phyloP scores from a whole-genome alignment of 1,140 invertebrate genomes.

The Thaumetopoea pityocampa region DNA sequence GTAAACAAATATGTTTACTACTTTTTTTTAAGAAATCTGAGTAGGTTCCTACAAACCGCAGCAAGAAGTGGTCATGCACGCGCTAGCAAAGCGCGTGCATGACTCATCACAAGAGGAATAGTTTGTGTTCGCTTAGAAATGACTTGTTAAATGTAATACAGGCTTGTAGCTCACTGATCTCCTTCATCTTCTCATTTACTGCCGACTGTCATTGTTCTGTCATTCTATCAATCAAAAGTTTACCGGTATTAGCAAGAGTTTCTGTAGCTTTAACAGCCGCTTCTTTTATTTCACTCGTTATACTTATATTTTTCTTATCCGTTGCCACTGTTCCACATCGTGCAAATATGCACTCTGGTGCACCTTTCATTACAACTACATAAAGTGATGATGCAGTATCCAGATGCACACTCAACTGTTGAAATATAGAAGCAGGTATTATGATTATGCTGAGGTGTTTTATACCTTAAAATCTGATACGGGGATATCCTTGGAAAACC shows the following conservation, averaged over 20 bases:
- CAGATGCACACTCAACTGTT: slow-evolving; percentile 85
- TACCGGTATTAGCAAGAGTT: slow-evolving; percentile 86
- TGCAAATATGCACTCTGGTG: slow-evolving; percentile 92
- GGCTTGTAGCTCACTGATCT: background rate
- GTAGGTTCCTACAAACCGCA: no score
- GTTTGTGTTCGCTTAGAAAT: no score
- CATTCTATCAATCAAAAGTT: slow-evolving; percentile 44
- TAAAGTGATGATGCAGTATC: slow-evolving; percentile 49
- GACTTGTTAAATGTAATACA: no score
- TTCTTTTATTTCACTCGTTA: slow-evolving; percentile 61
- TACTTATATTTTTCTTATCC: slow-evolving; percentile 78
- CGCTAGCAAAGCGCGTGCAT: no score
- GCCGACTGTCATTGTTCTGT: background rate
- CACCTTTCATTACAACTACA: slow-evolving; percentile 92
- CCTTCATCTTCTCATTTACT: background rate
- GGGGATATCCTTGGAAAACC: no score
- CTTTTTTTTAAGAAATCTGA: no score
- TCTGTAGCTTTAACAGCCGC: slow-evolving; percentile 80
- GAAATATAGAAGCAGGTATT: slow-evolving; percentile 87
- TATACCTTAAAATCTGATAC: no score
- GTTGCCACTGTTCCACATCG: slow-evolving; percentile 84
- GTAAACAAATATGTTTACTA: no score
- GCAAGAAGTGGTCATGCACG: no score
- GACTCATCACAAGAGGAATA: no score
- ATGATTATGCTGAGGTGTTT: no score